phyloP scores from a whole-genome alignment of 2,797 vertebrate genomes.

The Aotus griseimembra region DNA sequence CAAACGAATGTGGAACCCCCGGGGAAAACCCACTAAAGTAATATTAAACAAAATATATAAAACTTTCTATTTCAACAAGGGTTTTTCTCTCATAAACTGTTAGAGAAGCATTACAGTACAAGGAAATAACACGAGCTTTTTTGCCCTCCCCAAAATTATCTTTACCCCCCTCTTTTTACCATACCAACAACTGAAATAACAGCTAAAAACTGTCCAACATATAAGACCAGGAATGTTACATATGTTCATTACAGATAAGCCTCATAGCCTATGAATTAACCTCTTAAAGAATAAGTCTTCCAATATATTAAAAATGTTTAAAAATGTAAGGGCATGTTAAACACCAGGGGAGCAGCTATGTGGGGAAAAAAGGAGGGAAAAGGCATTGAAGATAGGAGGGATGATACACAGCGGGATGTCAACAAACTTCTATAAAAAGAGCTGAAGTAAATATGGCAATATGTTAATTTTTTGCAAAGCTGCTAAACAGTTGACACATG shows the following conservation, averaged over 20 bases:
- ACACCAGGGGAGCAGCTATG: background rate
- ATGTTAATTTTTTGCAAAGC: background rate
- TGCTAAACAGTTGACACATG: background rate
- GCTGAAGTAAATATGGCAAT: background rate
- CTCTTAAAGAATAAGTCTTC: constrained; percentile 13
- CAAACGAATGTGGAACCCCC: background rate
- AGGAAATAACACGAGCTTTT: constrained; percentile 8
- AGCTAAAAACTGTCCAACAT: constrained; percentile 27
- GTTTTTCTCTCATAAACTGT: background rate
- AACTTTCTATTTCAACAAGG: background rate
- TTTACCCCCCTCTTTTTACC: background rate
- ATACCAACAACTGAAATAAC: constrained; percentile 24
- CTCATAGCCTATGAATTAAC: constrained; percentile 21
- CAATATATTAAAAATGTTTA: background rate
- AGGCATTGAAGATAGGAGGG: background rate
- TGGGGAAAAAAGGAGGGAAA: background rate
- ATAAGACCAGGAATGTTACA: background rate
- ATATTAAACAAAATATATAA: constrained; percentile 43
- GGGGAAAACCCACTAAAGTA: background rate
- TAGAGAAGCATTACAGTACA: background rate
- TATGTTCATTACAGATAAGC: background rate
- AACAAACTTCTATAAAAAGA: background rate
- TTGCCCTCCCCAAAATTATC: background rate
- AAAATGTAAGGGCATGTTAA: background rate
- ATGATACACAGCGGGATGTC: background rate